Percentiles rank a stretch among this genome's conserved stretches.
Evolutionary conservation across 2,888 invertebrate genomes (phyloP).

Genomic region (Cryptus viduatorius): DNA sequence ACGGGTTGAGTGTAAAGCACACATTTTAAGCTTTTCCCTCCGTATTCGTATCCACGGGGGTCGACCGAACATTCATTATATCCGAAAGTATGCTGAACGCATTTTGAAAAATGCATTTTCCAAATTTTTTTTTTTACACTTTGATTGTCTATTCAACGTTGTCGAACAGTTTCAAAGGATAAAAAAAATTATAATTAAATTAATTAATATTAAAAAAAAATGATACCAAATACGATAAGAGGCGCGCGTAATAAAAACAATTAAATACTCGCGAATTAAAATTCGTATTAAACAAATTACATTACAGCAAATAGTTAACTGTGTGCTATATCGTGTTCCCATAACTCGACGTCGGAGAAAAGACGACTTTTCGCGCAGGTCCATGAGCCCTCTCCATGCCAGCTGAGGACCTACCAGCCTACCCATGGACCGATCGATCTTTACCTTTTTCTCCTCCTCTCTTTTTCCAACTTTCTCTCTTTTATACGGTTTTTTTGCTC

Average conservation of each 20-base stretch:
- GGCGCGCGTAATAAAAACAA: too few relatives aligned
- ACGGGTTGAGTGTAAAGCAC: not conserved
- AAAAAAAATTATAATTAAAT: too few relatives aligned
- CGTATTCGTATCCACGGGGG: not conserved
- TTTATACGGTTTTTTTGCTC: conserved; percentile 2
- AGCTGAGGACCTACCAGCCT: conserved; percentile 34
- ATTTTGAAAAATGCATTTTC: not conserved
- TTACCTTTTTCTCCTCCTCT: conserved; percentile 20
- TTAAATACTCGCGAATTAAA: not conserved
- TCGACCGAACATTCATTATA: not conserved
- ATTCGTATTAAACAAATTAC: not conserved
- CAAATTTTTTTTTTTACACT: too few relatives aligned
- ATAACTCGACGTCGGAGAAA: not conserved
- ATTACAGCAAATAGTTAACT: not conserved
- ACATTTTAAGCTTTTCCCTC: not conserved
- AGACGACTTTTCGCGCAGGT: conserved; percentile 32
- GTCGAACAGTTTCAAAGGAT: too few relatives aligned
- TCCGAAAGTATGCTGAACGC: not conserved
- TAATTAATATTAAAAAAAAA: too few relatives aligned
- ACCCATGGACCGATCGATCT: conserved; percentile 48
- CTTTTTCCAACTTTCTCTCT: conserved; percentile 22
- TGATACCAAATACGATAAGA: too few relatives aligned
- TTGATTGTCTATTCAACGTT: too few relatives aligned
- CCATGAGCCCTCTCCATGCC: conserved; percentile 16
- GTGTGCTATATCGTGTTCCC: not conserved